Evolutionary conservation across 2,797 vertebrate genomes (phyloP), one percentile per base, ranked within the genome.

Genomic region (Danio tinwini): DNA sequence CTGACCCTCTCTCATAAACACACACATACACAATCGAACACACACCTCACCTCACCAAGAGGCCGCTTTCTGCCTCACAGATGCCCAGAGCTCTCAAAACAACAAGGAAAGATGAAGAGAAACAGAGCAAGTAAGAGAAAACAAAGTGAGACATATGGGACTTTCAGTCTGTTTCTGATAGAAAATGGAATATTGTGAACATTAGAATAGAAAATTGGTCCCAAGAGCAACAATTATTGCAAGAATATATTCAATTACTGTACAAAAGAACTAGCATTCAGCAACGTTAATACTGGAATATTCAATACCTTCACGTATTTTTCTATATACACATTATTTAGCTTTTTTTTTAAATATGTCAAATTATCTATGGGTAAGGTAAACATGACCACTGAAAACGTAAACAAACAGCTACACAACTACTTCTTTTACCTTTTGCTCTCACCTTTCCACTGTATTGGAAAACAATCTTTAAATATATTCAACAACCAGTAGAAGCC

Each of bases 401-500:
- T 50, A 65, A 17, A 52, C 50, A 76, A 17, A 62, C 71, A 84
- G 68, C 62, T 29, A 67, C 56, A 67, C 37, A 19, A 78, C 80
- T 81, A 64, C 69, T 79, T 56, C 63, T 47, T 42, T 50, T 68
- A 83, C 65, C 67, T 78, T 56, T 79, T 70, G 59, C 37, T 55
- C 42, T 73, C 74, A 63, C 75, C 37, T 44, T 19, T 50, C 74
- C 73, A 40, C 75, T 80, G 70, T 45, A 81, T 81, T 73, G 84
- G 68, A 76, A 84, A 82, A 81, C 37, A 64, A 16, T 80, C 69
- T 83, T 81, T 44, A 80, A 62, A 77, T 76, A 81, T 74, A 76
- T 83, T 85, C 50, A 81, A 78, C 74, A 81, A 93, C 93, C 92
- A 88, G 93, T 93, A 88, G 87, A n/a, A n/a, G n/a, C n/a, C 91